Evolutionary conservation across 37 sponge, comb jelly and placozoan genomes (phyloP).

Genomic region (Oopsacas minuta): DNA sequence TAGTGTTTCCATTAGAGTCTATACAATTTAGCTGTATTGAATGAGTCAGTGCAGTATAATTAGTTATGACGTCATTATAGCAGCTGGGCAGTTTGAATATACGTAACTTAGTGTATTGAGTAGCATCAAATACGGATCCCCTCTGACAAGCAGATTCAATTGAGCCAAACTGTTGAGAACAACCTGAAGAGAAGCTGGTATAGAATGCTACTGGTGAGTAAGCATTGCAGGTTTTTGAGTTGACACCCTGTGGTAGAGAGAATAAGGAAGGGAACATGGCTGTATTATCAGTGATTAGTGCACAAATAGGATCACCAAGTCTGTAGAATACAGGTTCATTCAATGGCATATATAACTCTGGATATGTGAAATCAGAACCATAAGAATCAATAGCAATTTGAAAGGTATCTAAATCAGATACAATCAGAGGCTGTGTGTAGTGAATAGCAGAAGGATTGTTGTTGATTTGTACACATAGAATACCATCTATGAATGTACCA

Average conservation of each 20-base stretch:
- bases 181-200: background rate
- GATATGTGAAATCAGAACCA: background rate
- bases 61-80: background rate
- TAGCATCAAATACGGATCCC: background rate
- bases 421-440: background rate
- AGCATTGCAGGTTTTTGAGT: background rate
- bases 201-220: background rate
- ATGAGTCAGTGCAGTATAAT: background rate
- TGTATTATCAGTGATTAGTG: background rate
- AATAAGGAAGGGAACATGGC: background rate
- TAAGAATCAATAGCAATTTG: background rate
- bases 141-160: background rate
- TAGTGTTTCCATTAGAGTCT: background rate
- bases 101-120: background rate
- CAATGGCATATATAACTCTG: background rate
- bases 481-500: background rate
- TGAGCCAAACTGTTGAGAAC: background rate
- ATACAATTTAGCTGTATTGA: background rate
- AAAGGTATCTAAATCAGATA: background rate
- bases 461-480: background rate
- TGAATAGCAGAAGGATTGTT: conserved; percentile 6
- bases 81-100: background rate
- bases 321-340: background rate
- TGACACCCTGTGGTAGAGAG: background rate
- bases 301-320: background rate